Evolutionary conservation across 2,888 invertebrate species (phyloP), one percentile per base, ranked within the genome.

Genomic region (Lomographa bimaculata): DNA sequence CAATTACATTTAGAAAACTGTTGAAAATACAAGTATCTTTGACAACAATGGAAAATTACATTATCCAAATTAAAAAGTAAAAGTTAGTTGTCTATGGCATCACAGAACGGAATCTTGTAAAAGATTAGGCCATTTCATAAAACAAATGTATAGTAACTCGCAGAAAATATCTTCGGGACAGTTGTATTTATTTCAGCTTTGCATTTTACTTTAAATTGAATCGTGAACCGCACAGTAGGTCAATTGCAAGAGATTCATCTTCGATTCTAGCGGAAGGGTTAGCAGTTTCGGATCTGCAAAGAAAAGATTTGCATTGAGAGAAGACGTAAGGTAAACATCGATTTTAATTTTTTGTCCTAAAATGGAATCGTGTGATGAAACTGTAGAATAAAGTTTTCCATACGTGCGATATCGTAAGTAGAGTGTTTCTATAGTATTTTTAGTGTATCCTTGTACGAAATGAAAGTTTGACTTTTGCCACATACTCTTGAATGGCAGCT

Each of bases 81-180:
- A 65, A 50, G 10, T 54, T 64, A 60, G 57, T 85, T 87, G 87
- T 89, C 87, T 89, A 89, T 89, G 89, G 79, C 78, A 84, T 74
- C 78, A 84, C 85, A 86, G 89, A 89, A 89, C 85, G 84, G 86
- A 89, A 89, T 89, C 89, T 89, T 89, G 89, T 86, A 89, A 89
- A 85, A 89, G 89, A 89, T 86, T 89, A 89, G 89, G 89, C 89
- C 89, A 89, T 89, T 89, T 89, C 89, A 89, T 89, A 87, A 86
- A 89, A 89, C 89, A 89, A 89, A 89, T 89, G 89, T 89, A 87
- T 89, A 89, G 89, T 89, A 85, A 83, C 87, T 89, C 84, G 86
- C 89, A 89, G 86, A 89, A 89, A 89, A 84, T 85, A 86, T 86
- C 81, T 81, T 85, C 85, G 79, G 84, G 85, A 82, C 85, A 83